A percentile compares a stretch with the other conserved stretches of the same genome.
Conservation (phyloP, 2,888 invertebrate genomes). For the Cheiracanthium punctorium region DNA sequence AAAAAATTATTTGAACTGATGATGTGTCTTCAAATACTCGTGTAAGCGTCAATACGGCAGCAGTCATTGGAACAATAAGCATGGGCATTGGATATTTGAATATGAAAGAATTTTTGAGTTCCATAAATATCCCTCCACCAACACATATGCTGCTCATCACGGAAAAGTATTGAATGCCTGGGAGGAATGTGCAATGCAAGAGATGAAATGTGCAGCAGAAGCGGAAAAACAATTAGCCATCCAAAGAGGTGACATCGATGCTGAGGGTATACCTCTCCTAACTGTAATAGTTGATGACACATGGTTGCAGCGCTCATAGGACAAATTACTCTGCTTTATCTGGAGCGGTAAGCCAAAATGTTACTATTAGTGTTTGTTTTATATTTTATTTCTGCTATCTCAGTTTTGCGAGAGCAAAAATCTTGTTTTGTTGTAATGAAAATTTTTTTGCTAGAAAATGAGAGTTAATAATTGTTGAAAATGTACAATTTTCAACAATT, state of each 20-base stretch:
- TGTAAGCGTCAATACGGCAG: neutral
- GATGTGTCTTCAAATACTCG: neutral
- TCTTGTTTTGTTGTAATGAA: too few species aligned
- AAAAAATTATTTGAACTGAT: slow-evolving; percentile 11
- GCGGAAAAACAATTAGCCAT: slow-evolving; percentile 14
- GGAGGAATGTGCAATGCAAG: neutral
- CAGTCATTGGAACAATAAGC: neutral
- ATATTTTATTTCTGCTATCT: too few species aligned
- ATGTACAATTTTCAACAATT: too few species aligned
- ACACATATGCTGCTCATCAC: neutral
- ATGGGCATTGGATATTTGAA: slow-evolving; percentile 23
- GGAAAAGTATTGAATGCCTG: neutral
- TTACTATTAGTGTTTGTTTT: too few species aligned
- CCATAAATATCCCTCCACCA: slow-evolving; percentile 1
- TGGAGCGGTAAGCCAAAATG: slow-evolving; percentile 5
- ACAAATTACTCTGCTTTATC: slow-evolving; percentile 6
- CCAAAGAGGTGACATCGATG: neutral
- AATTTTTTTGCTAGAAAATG: too few species aligned
- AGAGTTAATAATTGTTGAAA: too few species aligned
- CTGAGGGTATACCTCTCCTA: slow-evolving; percentile 11
- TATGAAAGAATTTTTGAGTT: slow-evolving; percentile 17
- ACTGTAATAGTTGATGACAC: slow-evolving; percentile 24
- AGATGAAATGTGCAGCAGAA: slow-evolving; percentile 1
- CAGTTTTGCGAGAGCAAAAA: too few species aligned
- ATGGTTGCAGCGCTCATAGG: too few species aligned